Conservation (phyloP, 1,140 invertebrate genomes). For the Asbolus verrucosus region DNA sequence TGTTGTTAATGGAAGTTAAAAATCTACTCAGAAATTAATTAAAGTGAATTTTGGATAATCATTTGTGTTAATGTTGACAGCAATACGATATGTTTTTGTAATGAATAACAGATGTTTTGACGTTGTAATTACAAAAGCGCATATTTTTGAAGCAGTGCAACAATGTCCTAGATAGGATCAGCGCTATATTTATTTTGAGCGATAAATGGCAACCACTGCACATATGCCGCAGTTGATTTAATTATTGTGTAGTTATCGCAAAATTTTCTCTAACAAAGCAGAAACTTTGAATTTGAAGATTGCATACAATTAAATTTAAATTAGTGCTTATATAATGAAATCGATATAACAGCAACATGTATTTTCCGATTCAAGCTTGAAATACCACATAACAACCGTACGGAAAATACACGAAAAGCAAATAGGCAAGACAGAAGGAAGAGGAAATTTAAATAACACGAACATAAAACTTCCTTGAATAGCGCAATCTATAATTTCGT, state of each 20-base stretch:
- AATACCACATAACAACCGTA: not conserved
- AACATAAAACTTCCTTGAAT: not conserved
- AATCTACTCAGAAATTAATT: too few species aligned
- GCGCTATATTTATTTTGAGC: not conserved
- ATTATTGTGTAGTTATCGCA: slow-evolving; percentile 17
- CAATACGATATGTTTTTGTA: too few species aligned
- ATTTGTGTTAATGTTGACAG: too few species aligned
- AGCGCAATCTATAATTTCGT: not conserved
- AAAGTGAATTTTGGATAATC: too few species aligned
- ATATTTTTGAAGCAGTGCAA: not conserved
- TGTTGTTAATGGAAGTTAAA: too few species aligned
- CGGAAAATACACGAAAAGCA: not conserved
- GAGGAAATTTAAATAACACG: not conserved
- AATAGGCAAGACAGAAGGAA: not conserved
- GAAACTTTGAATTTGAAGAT: slow-evolving; percentile 31
- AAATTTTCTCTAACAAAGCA: not conserved
- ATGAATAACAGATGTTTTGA: not conserved
- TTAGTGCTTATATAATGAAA: slow-evolving; percentile 2
- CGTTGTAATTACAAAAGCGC: slow-evolving; percentile 2
- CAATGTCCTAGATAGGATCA: slow-evolving; percentile 6
- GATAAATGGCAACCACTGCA: not conserved
- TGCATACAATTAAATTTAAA: slow-evolving; percentile 23
- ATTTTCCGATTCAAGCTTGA: not conserved
- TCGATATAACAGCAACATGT: slow-evolving; percentile 6
- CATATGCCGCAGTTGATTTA: not conserved